Percentiles rank a stretch among this genome's conserved stretches.
phyloP scores from a whole-genome alignment of 2,888 invertebrate species.

The Molorchus minor region DNA sequence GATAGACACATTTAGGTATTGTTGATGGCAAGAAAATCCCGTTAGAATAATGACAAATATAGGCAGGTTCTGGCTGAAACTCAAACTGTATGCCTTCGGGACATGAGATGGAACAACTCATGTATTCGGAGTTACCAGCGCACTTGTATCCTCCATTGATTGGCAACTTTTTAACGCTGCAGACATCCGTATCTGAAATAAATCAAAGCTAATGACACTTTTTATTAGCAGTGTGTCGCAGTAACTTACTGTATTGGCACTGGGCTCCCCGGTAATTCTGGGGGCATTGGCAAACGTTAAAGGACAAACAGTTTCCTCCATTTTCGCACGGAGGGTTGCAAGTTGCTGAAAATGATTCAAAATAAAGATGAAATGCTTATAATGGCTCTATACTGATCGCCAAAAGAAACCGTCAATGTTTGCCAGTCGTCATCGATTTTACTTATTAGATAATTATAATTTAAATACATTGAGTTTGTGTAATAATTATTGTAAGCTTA shows the following conservation, averaged over 20 bases:
- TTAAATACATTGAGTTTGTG: not conserved
- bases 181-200: conserved; percentile 67
- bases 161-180: conserved; percentile 70
- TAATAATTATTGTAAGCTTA: not conserved
- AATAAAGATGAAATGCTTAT: no score
- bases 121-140: conserved; percentile 68
- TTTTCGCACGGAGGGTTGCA: conserved; percentile 80
- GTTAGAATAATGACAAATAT: conserved; percentile 73
- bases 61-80: conserved; percentile 68
- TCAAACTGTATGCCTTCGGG: conserved; percentile 72
- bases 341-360: conserved; percentile 65
- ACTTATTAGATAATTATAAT: conserved; percentile 19
- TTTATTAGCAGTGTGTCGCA: not conserved
- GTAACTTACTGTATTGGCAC: conserved; percentile 72
- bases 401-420: no score
- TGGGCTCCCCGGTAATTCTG: conserved; percentile 74
- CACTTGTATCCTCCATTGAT: conserved; percentile 85
- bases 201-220: not conserved
- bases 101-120: conserved; percentile 74
- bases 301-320: conserved; percentile 81
- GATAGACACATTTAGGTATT: conserved; percentile 77
- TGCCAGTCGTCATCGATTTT: no score
- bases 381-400: no score
- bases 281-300: conserved; percentile 82
- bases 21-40: conserved; percentile 75